A percentile compares a stretch with the other conserved stretches of the same genome.
These are phyloP conservation scores for Lithodes maja DNA, from an alignment of 2,888 invertebrate species.

Conservation along the genomic window DNA sequence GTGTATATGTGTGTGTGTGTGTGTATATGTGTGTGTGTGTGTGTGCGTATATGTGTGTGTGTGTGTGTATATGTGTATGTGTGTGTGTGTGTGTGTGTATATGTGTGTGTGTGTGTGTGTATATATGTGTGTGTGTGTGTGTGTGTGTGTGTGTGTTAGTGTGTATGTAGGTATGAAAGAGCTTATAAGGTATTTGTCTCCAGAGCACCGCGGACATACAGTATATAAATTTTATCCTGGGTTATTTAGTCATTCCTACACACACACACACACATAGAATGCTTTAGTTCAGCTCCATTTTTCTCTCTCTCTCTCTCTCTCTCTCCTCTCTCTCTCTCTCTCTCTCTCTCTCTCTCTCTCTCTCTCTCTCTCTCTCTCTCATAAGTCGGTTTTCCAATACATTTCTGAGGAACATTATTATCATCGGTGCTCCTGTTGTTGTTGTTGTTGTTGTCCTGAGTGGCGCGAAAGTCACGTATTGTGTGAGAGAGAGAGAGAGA, in stretches of 20 bases:
- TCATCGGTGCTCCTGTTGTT: neutral
- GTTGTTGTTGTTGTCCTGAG: neutral
- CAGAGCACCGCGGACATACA: too few species aligned
- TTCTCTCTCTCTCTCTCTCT: neutral
- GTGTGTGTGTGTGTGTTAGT: neutral
- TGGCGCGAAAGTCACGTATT: neutral
- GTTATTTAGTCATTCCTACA: too few species aligned
- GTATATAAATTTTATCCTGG: too few species aligned
- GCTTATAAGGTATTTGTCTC: too few species aligned
- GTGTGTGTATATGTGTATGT: neutral
- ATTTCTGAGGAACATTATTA: neutral
- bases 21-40: too few species aligned
- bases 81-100: slow-evolving; percentile 1
- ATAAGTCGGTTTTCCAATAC: neutral
- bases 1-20: too few species aligned
- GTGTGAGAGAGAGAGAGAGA: neutral
- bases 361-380: neutral
- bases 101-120: neutral
- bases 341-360: neutral
- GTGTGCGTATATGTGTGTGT: neutral
- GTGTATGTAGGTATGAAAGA: neutral
- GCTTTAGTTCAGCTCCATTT: too few species aligned
- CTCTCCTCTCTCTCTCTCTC: neutral
- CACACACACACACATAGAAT: too few species aligned
- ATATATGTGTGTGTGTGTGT: neutral